A percentile compares a stretch with the other conserved stretches of the same genome.
These are phyloP conservation scores for Colletes collaris DNA, from an alignment of 2,888 invertebrate genomes.

Conservation along the genomic window DNA sequence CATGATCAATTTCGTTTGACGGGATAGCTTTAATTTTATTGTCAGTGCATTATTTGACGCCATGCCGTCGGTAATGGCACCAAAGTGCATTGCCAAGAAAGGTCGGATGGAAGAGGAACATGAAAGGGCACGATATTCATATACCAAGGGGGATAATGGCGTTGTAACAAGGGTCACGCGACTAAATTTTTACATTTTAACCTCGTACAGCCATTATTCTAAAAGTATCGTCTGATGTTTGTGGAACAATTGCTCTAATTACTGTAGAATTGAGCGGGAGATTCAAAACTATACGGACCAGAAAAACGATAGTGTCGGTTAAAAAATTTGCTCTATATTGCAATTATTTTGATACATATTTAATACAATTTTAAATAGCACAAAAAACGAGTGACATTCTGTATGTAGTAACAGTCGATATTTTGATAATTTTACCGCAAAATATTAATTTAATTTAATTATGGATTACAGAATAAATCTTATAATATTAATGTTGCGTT, in stretches of 20 bases:
- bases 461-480: too few species aligned
- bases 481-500: too few species aligned
- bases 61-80: slow-evolving; percentile 11
- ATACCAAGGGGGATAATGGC: slow-evolving; percentile 14
- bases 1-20: neutral
- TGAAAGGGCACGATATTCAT: slow-evolving; percentile 15
- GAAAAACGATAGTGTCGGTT: too few species aligned
- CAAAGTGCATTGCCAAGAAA: slow-evolving; percentile 33
- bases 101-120: slow-evolving; percentile 3
- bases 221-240: neutral
- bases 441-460: too few species aligned
- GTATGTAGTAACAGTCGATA: too few species aligned
- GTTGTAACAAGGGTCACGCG: slow-evolving; percentile 1
- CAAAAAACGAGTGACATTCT: too few species aligned
- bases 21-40: slow-evolving; percentile 28
- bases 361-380: too few species aligned
- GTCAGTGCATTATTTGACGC: slow-evolving; percentile 21
- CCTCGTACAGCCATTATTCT: neutral
- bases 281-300: too few species aligned
- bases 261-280: neutral
- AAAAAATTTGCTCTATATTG: too few species aligned
- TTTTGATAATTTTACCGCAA: too few species aligned
- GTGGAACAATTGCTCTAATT: neutral
- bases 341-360: too few species aligned
- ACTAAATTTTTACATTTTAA: slow-evolving; percentile 16